Base-by-base conservation (phyloP, 2,113 vertebrate species). In the Paradoxurus hermaphroditus region DNA sequence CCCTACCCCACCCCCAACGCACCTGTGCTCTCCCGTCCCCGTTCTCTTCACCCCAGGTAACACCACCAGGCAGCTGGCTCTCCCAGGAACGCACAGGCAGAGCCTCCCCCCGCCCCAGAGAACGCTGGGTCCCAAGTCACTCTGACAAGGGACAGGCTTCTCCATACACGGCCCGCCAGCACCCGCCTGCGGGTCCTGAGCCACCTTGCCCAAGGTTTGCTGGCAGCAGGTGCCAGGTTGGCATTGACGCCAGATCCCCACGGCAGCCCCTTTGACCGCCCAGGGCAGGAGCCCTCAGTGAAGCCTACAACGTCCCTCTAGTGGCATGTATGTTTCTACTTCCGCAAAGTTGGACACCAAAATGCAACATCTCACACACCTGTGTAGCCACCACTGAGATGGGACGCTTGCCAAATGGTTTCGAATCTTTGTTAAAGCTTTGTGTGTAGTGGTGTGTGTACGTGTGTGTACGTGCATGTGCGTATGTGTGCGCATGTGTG, bases 51-150 rank as follows among this genome's bases (percentile, higher is more conserved):
- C 12, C 7, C 1, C 36, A 13, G 36, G 36, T 21, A 13, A 25
- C 10, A 19, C 70, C 23, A 0, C 68, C 1, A 21, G 9, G 49
- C 23, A 29, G 25, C 49, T 2, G 2, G n/a, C 18, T 27, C 10
- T 21, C 46, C 21, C 4, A 0, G 27, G n/a, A 10, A 39, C 15
- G 19, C n/a, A 23, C 10, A 46, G 44, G 44, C 73, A 2, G 41
- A 14, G 73, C 4, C 15, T 49, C 44, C 44, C 67, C 85, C 16
- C 4, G 36, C 51, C 18, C 84, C 85, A 34, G 25, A 31, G 67
- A 1, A 34, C 51, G 51, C 86, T 14, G 27, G 14, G 49, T 23
- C 49, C 18, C 18, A 1, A 10, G 75, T 36, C 85, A 72, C 1
- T 4, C 49, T 0, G 4, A 44, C 29, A 31, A 89, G 29, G 86